A percentile compares a stretch with the other conserved stretches of the same genome.
Conservation (phyloP, 2,888 invertebrate species). For the Melolontha melolontha region DNA sequence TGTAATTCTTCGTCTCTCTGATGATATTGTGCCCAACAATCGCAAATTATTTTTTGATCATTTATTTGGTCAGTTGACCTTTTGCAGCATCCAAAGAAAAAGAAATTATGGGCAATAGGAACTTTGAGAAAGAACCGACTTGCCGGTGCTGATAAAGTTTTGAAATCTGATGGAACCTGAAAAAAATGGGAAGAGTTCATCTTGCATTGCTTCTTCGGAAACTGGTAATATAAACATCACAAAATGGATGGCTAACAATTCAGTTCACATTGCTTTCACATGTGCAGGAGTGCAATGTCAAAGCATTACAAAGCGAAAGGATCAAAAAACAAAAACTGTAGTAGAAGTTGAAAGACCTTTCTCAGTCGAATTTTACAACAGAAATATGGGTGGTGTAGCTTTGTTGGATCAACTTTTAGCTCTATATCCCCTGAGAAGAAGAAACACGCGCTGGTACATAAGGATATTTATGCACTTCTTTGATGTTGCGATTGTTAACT, state of each 20-base stretch:
- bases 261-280: too few species aligned
- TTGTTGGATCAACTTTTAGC: slow-evolving; percentile 6
- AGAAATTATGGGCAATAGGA: slow-evolving; percentile 6
- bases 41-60: slow-evolving; percentile 7
- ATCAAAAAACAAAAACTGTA: background rate
- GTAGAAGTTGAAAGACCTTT: slow-evolving; percentile 11
- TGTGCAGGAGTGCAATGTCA: slow-evolving; percentile 9
- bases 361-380: slow-evolving; percentile 12
- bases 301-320: slow-evolving; percentile 3
- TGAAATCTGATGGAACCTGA: slow-evolving; percentile 2
- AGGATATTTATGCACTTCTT: slow-evolving; percentile 7
- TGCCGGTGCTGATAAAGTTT: slow-evolving; percentile 13
- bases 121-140: too few species aligned
- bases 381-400: slow-evolving; percentile 13
- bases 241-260: slow-evolving; percentile 16
- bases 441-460: slow-evolving; percentile 7
- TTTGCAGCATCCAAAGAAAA: slow-evolving; percentile 3
- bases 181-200: slow-evolving; percentile 3
- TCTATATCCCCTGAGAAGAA: slow-evolving; percentile 12
- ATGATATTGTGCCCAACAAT: slow-evolving; percentile 33
- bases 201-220: slow-evolving; percentile 12
- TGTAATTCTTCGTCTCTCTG: slow-evolving; percentile 28
- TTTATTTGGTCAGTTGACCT: slow-evolving; percentile 5
- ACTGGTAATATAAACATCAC: background rate
- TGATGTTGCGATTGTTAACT: slow-evolving; percentile 14